These are phyloP conservation scores for Drosophila limbata DNA, from an alignment of 2,888 invertebrate genomes.

Conservation along the genomic window DNA sequence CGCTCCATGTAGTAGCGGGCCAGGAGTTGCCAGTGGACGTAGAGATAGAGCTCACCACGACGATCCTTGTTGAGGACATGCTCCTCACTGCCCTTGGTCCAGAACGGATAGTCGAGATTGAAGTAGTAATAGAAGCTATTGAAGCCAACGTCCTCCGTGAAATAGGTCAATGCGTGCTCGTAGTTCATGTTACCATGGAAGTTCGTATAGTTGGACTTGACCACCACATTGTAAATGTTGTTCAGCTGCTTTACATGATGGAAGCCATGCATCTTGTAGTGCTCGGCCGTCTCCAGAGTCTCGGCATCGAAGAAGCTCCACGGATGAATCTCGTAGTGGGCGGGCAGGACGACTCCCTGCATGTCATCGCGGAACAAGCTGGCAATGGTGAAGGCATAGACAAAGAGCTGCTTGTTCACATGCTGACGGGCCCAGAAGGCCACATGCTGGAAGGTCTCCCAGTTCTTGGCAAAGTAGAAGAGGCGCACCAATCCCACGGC, in stretches of 20 bases:
- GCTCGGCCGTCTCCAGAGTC: slow-evolving; percentile 86
- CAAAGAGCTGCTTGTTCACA: slow-evolving; percentile 88
- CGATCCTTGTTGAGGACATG: slow-evolving; percentile 79
- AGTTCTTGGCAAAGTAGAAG: slow-evolving; percentile 90
- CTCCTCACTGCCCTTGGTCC: slow-evolving; percentile 87
- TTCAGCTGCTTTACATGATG: slow-evolving; percentile 85
- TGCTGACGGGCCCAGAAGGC: slow-evolving; percentile 89
- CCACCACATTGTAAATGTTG: slow-evolving; percentile 87
- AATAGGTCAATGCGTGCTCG: slow-evolving; percentile 89
- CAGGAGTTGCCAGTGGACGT: slow-evolving; percentile 86
- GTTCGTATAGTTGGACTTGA: slow-evolving; percentile 90
- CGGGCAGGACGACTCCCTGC: slow-evolving; percentile 87
- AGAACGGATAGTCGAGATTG: slow-evolving; percentile 90
- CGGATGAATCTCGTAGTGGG: slow-evolving; percentile 89
- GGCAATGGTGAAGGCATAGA: slow-evolving; percentile 88
- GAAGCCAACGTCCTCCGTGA: slow-evolving; percentile 91
- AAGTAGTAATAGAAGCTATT: slow-evolving; percentile 90
- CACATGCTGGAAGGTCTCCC: slow-evolving; percentile 90
- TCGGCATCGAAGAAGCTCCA: slow-evolving; percentile 88
- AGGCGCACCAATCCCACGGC: slow-evolving; percentile 88
- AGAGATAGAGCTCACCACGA: slow-evolving; percentile 86
- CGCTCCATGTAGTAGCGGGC: slow-evolving; percentile 87
- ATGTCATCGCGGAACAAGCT: slow-evolving; percentile 87
- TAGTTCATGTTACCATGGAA: slow-evolving; percentile 87
- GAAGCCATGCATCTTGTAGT: slow-evolving; percentile 87